Conservation (phyloP, 2,888 invertebrate genomes). For the Thymelicus acteon region DNA sequence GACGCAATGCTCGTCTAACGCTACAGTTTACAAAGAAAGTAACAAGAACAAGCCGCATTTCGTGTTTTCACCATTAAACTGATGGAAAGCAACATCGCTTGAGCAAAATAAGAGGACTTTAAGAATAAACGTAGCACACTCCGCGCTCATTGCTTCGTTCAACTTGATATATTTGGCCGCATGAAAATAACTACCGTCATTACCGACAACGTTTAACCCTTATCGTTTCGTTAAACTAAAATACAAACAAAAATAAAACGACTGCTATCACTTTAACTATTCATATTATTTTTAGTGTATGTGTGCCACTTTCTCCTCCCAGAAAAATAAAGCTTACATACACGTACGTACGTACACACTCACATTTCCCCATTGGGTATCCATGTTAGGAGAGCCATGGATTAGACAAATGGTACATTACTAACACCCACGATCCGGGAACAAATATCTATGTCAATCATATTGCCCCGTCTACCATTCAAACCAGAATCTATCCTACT, state of each 20-base stretch:
- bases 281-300: too few relatives aligned
- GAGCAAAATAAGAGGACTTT: constrained; percentile 23
- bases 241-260: not conserved
- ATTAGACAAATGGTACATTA: too few relatives aligned
- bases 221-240: constrained; percentile 38
- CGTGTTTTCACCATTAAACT: constrained; percentile 31
- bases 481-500: too few relatives aligned
- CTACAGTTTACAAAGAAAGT: constrained; percentile 23
- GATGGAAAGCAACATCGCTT: constrained; percentile 32
- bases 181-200: constrained; percentile 42
- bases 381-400: too few relatives aligned
- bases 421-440: too few relatives aligned
- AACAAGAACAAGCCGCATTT: constrained; percentile 21
- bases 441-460: too few relatives aligned
- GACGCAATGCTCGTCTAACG: constrained; percentile 4
- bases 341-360: too few relatives aligned
- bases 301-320: too few relatives aligned
- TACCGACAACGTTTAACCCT: constrained; percentile 41
- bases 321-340: too few relatives aligned
- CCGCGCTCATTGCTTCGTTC: constrained; percentile 32
- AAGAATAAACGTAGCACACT: constrained; percentile 24
- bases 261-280: not conserved
- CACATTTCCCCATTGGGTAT: too few relatives aligned
- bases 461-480: too few relatives aligned
- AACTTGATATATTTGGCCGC: constrained; percentile 29